Percentiles rank a stretch among this genome's conserved stretches.
Conservation (phyloP, 2,888 invertebrate genomes). For the Euplexia lucipara region DNA sequence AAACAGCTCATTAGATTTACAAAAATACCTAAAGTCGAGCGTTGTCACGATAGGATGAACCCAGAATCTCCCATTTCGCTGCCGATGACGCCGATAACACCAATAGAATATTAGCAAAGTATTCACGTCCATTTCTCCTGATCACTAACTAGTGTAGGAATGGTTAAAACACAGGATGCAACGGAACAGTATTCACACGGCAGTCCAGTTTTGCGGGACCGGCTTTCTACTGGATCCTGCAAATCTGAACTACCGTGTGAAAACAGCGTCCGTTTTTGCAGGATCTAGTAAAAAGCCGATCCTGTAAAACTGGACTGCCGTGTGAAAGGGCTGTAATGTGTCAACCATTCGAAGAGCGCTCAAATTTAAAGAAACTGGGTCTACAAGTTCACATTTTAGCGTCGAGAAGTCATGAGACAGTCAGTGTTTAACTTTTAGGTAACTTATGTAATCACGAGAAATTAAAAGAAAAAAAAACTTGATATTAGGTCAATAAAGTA, state of each 20-base stretch:
- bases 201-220: slow-evolving; percentile 47
- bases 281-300: slow-evolving; percentile 25
- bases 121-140: slow-evolving; percentile 53
- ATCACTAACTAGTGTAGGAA: slow-evolving; percentile 49
- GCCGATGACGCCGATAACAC: no score
- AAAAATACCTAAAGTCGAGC: slow-evolving; percentile 48
- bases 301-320: slow-evolving; percentile 15
- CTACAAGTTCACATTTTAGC: no score
- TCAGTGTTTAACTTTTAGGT: no score
- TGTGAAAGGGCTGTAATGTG: no score
- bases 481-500: no score
- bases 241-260: slow-evolving; percentile 42
- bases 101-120: slow-evolving; percentile 48
- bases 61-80: no score
- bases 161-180: slow-evolving; percentile 53
- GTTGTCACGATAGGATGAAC: no score
- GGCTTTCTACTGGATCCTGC: slow-evolving; percentile 31
- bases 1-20: slow-evolving; percentile 38
- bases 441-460: no score
- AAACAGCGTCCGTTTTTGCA: slow-evolving; percentile 28
- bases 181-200: slow-evolving; percentile 51
- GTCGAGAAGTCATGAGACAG: no score
- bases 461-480: no score
- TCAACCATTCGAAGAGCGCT: no score
- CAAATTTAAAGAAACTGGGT: no score